Conservation (phyloP, 2,113 vertebrate species). For the Glareola pratincola region DNA sequence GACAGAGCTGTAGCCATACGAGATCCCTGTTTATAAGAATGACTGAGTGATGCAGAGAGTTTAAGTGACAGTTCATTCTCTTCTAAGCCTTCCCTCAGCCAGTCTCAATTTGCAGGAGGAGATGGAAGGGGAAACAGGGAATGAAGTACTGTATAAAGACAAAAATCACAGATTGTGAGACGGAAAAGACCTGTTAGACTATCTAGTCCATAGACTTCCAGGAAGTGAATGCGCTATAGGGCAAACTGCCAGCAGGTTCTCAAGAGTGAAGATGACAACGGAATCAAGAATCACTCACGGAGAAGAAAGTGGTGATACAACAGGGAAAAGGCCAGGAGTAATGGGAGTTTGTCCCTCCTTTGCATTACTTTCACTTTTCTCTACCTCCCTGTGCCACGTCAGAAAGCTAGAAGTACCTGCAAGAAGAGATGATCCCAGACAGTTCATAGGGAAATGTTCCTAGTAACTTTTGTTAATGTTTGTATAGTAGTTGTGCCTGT, state of each 20-base stretch:
- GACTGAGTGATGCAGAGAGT: slow-evolving; percentile 30
- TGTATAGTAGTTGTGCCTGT: background rate
- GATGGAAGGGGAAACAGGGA: slow-evolving; percentile 4
- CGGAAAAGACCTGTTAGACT: background rate
- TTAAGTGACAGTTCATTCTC: slow-evolving; percentile 46
- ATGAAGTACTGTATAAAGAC: background rate
- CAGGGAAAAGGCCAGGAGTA: background rate
- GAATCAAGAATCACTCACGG: background rate
- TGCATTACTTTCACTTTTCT: background rate
- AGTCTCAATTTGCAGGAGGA: slow-evolving; percentile 28
- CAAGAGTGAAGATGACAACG: background rate
- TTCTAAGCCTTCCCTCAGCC: background rate
- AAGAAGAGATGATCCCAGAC: background rate
- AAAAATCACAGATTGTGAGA: background rate
- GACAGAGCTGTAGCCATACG: background rate
- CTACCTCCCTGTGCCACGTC: background rate
- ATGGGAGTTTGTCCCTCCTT: background rate
- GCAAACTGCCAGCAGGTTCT: background rate
- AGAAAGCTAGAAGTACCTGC: background rate
- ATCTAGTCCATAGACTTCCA: background rate
- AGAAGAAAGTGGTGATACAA: background rate
- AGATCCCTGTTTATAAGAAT: slow-evolving; percentile 16
- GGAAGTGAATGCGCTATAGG: background rate
- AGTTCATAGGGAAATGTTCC: background rate
- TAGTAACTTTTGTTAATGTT: background rate